Conservation (phyloP, 2,888 invertebrate genomes). For the Tenthredo scrophulariae region DNA sequence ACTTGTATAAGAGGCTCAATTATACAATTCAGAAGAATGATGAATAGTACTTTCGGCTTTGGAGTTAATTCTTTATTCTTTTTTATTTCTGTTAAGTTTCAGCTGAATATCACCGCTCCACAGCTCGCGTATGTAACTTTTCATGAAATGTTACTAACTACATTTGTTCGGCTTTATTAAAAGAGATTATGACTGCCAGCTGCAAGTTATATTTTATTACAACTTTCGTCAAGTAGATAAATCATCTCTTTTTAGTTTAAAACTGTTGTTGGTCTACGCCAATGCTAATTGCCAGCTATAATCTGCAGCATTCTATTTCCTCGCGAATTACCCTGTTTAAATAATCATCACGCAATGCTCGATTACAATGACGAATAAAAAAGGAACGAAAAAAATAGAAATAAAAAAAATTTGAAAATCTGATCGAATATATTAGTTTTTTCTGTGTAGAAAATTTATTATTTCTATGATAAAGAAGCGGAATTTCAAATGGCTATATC, state of each 20-base stretch:
- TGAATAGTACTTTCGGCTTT: not conserved
- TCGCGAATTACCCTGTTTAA: not conserved
- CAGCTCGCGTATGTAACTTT: not conserved
- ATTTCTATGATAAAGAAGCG: not conserved
- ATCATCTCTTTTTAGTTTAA: conserved; percentile 36
- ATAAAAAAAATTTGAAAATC: not conserved
- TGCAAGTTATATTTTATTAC: conserved; percentile 1
- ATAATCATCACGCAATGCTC: not conserved
- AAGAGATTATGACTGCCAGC: conserved; percentile 6
- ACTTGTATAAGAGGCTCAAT: not conserved
- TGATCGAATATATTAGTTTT: not conserved
- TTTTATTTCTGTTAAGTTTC: not conserved
- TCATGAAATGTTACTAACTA: not conserved
- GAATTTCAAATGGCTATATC: not conserved
- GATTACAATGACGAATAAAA: not conserved
- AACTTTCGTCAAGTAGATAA: conserved; percentile 20
- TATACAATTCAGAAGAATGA: not conserved
- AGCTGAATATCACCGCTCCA: not conserved
- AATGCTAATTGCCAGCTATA: conserved; percentile 9
- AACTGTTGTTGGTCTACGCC: conserved; percentile 15
- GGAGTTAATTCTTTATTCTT: not conserved
- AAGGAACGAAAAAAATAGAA: too few species aligned
- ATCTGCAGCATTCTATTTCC: conserved; percentile 6
- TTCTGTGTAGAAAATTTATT: not conserved
- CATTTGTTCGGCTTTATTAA: conserved; percentile 16